Conservation (phyloP, 1,140 invertebrate species). For the Drosophila ananassae region DNA sequence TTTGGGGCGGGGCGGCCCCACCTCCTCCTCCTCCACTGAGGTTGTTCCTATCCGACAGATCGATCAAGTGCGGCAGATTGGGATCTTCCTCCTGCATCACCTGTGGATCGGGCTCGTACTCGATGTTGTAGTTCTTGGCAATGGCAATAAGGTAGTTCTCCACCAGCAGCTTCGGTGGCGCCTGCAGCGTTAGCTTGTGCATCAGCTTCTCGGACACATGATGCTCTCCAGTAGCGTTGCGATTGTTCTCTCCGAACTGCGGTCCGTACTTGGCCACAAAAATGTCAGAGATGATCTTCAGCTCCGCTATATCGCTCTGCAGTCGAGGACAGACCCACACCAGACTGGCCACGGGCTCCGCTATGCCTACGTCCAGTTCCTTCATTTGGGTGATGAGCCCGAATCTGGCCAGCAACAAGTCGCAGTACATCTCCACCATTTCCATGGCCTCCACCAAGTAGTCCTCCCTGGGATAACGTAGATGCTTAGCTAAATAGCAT, state of each 20-base stretch:
- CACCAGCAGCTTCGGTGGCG: constrained; percentile 97
- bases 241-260: constrained; percentile 94
- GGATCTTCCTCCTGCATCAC: constrained; percentile 92
- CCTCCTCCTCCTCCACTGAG: constrained; percentile 86
- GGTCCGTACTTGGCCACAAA: constrained; percentile 97
- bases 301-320: constrained; percentile 90
- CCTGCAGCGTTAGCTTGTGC: constrained; percentile 97
- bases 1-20: constrained; percentile 85
- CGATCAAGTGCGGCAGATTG: constrained; percentile 91
- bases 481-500: neutral
- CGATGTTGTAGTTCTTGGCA: constrained; percentile 96
- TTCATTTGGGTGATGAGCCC: constrained; percentile 99
- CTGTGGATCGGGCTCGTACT: constrained; percentile 96
- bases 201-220: constrained; percentile 96
- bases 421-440: constrained; percentile 99
- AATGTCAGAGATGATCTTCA: constrained; percentile 94
- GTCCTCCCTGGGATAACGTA: constrained; percentile 90
- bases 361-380: constrained; percentile 96
- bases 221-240: constrained; percentile 90
- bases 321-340: constrained; percentile 98
- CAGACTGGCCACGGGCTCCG: constrained; percentile 97
- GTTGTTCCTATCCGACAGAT: constrained; percentile 88
- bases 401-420: constrained; percentile 98
- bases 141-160: constrained; percentile 99
- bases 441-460: constrained; percentile 99